Evolutionary conservation across 30 jellyfish, hydroid and myxozoan genomes (phyloP).

Genomic region (Sanderia malayensis): DNA sequence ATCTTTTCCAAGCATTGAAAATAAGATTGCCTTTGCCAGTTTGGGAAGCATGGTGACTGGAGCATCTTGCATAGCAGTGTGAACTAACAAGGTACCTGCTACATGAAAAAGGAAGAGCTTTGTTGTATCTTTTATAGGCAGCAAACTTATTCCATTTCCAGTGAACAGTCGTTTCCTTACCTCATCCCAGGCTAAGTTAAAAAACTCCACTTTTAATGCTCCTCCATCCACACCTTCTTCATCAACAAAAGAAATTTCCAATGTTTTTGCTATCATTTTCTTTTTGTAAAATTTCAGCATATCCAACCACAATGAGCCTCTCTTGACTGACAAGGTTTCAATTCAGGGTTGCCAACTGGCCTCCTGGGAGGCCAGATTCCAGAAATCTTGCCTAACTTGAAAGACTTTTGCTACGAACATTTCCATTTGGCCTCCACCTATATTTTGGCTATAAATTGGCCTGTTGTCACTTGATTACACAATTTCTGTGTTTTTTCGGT

Average conservation of each 20-base stretch:
- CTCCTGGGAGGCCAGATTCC: no score
- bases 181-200: constrained; percentile 18
- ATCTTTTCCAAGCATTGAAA: constrained; percentile 8
- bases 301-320: constrained; percentile 14
- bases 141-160: constrained; percentile 6
- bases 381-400: no score
- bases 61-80: constrained; percentile 22
- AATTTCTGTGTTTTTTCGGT: no score
- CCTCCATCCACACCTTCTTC: constrained; percentile 43
- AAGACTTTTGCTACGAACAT: no score
- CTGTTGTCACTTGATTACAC: no score
- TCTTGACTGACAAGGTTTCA: constrained; percentile 1
- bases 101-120: constrained; percentile 15
- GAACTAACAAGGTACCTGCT: constrained; percentile 10
- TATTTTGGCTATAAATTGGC: no score
- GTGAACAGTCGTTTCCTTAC: constrained; percentile 15
- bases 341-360: no score
- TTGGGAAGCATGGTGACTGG: constrained; percentile 10
- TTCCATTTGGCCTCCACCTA: no score
- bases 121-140: constrained; percentile 24
- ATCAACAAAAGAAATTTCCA: constrained; percentile 3
- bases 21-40: constrained; percentile 4
- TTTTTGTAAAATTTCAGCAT: constrained; percentile 15
- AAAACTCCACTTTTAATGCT: constrained; percentile 23
- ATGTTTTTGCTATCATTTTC: constrained; percentile 1